Percentiles rank a stretch among this genome's conserved stretches.
phyloP scores from a whole-genome alignment of 64 coral and sea anemone species.

The Pachyseris speciosa region DNA sequence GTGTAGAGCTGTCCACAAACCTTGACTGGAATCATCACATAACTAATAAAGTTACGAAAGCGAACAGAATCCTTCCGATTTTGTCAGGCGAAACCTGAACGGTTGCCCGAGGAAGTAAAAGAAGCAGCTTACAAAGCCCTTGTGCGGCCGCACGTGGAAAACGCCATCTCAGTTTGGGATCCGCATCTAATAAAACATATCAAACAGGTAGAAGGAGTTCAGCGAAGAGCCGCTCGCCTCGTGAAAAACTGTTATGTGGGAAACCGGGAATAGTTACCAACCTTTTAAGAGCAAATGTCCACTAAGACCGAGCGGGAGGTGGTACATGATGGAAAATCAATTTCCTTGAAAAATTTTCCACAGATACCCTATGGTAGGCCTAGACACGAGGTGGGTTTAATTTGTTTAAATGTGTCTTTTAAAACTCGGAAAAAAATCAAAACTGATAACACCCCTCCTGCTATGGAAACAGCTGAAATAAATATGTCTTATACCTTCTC shows the following conservation, averaged over 20 bases:
- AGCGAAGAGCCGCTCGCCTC: background rate
- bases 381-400: too few relatives aligned
- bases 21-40: background rate
- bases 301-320: too few relatives aligned
- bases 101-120: slow-evolving; percentile 6
- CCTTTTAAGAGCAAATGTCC: too few relatives aligned
- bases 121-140: slow-evolving; percentile 4
- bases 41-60: slow-evolving; percentile 9
- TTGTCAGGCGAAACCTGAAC: background rate
- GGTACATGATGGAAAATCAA: too few relatives aligned
- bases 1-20: background rate
- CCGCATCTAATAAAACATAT: background rate
- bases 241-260: background rate
- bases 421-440: too few relatives aligned
- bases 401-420: too few relatives aligned
- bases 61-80: background rate
- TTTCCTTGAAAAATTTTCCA: too few relatives aligned
- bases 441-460: too few relatives aligned
- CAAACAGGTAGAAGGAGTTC: background rate
- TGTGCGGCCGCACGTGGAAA: background rate
- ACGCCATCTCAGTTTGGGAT: background rate
- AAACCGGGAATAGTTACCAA: slow-evolving; percentile 1
- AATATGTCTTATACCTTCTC: too few relatives aligned
- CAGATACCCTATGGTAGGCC: too few relatives aligned
- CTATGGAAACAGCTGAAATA: too few relatives aligned